Evolutionary conservation across 2,113 vertebrate species (phyloP).

Genomic region (Apodemus sylvaticus): DNA sequence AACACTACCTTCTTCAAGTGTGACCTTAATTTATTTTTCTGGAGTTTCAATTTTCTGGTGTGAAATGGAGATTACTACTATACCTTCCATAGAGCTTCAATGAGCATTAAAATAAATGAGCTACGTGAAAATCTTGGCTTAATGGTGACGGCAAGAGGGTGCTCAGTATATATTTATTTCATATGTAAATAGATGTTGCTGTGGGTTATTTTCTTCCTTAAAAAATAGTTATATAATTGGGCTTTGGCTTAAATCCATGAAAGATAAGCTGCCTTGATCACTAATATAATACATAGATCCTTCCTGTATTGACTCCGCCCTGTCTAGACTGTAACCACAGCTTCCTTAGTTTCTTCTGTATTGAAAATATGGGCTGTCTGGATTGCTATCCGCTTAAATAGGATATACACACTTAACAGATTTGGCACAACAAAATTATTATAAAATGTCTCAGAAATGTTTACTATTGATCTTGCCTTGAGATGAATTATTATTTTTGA

Average conservation of each 20-base stretch:
- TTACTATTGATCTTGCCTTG: neutral
- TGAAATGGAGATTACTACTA: neutral
- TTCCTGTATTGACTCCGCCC: neutral
- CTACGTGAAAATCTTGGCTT: neutral
- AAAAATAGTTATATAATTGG: neutral
- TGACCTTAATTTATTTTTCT: neutral
- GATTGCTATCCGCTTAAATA: neutral
- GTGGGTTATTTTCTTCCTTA: slow-evolving; percentile 27
- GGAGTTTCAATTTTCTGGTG: neutral
- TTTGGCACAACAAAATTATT: neutral
- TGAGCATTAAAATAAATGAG: neutral
- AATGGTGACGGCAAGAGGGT: neutral
- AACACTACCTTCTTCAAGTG: neutral
- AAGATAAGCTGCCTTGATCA: neutral
- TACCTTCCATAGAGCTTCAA: neutral
- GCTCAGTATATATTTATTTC: neutral
- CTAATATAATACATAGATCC: neutral
- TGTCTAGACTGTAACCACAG: neutral
- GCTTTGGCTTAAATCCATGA: slow-evolving; percentile 28
- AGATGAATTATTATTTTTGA: neutral
- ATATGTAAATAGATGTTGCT: neutral
- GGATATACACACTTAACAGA: neutral
- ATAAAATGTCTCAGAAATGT: neutral
- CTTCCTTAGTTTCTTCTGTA: neutral
- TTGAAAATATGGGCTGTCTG: neutral